These are phyloP conservation scores for Portunus trituberculatus DNA, from an alignment of 1,140 invertebrate species.

Conservation along the genomic window DNA sequence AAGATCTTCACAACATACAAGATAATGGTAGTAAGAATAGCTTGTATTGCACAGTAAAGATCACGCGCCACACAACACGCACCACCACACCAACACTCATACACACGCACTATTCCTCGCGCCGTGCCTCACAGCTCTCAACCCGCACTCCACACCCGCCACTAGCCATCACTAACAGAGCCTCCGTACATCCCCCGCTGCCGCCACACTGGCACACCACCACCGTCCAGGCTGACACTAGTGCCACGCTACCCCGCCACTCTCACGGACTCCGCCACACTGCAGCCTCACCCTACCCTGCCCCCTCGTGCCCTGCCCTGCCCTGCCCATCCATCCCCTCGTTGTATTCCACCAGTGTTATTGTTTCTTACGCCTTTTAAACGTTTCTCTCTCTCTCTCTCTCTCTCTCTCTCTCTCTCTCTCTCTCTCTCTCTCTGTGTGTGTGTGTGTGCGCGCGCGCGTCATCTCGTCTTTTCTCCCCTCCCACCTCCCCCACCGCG, in stretches of 20 bases:
- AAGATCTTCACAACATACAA: background rate
- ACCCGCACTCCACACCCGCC: background rate
- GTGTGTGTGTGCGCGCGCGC: too few relatives aligned
- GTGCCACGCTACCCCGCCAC: slow-evolving; percentile 44
- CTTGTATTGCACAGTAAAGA: background rate
- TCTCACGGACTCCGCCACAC: background rate
- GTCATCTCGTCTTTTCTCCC: too few relatives aligned
- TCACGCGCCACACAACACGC: background rate
- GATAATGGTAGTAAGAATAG: background rate
- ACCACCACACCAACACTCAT: background rate
- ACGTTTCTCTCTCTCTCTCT: background rate
- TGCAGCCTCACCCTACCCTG: too few relatives aligned
- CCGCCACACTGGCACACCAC: background rate
- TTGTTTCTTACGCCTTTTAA: background rate
- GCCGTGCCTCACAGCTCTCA: background rate
- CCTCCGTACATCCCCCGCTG: background rate
- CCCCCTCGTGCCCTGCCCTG: background rate
- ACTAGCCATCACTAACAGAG: slow-evolving; percentile 2
- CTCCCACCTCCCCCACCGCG: background rate
- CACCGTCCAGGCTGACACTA: slow-evolving; percentile 46
- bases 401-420: background rate
- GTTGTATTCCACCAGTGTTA: background rate
- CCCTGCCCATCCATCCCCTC: background rate
- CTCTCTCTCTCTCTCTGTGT: background rate
- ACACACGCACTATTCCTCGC: background rate